Percentiles rank a stretch among this genome's conserved stretches.
phyloP scores from a whole-genome alignment of 1,140 invertebrate species.

The Mycetomoellerius zeteki region DNA sequence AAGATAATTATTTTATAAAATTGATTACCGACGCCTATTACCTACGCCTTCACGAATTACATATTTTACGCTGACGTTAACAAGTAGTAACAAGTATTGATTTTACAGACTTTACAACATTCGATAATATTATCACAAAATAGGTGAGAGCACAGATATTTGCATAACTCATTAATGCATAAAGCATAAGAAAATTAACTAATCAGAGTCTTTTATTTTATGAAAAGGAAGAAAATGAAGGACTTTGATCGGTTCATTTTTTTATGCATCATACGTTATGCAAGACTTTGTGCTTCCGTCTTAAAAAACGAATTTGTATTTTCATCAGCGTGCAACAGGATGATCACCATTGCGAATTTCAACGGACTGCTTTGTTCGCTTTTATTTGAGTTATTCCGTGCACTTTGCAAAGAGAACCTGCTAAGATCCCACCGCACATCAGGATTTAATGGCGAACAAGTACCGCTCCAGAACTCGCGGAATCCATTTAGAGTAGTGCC shows the following conservation, averaged over 20 bases:
- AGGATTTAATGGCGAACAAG: conserved; percentile 58
- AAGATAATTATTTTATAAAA: not conserved
- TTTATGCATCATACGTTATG: too few species aligned
- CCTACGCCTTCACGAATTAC: not conserved
- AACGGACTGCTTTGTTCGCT: conserved; percentile 35
- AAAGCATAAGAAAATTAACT: too few species aligned
- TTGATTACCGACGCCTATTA: not conserved
- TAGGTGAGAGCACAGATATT: too few species aligned
- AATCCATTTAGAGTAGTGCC: conserved; percentile 50
- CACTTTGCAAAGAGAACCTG: conserved; percentile 43
- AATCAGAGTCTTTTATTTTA: too few species aligned
- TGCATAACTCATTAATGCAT: too few species aligned
- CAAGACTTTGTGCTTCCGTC: too few species aligned
- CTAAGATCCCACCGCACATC: conserved; percentile 45
- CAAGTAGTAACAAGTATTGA: not conserved
- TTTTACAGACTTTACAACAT: not conserved
- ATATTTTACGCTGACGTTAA: not conserved
- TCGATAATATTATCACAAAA: conserved; percentile 12
- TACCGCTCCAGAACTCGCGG: conserved; percentile 52
- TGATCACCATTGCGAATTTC: conserved; percentile 12
- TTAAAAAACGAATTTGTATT: not conserved
- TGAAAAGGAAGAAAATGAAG: too few species aligned
- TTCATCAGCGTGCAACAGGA: not conserved
- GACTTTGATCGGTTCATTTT: too few species aligned
- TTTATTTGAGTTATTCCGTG: conserved; percentile 26